phyloP scores from a whole-genome alignment of 2,797 vertebrate genomes.

The Cyprinodon diabolis region DNA sequence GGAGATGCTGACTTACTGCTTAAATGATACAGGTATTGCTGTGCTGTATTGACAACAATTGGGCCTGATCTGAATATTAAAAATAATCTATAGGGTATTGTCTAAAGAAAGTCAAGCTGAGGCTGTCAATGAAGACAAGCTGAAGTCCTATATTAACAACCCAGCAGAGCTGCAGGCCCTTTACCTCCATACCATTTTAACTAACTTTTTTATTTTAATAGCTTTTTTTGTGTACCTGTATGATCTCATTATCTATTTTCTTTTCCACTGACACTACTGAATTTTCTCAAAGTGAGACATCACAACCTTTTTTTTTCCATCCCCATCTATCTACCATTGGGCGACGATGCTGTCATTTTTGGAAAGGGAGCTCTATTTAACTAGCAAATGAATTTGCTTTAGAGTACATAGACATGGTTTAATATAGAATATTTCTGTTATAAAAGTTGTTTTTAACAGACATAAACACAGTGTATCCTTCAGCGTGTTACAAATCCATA shows the following conservation, averaged over 20 bases:
- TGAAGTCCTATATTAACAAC: not conserved
- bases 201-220: no score
- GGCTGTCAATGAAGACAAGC: not conserved
- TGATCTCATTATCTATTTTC: no score
- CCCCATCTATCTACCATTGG: no score
- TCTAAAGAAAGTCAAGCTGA: not conserved
- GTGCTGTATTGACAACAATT: not conserved
- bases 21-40: not conserved
- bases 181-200: not conserved
- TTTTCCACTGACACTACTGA: no score
- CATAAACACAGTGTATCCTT: not conserved
- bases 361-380: not conserved
- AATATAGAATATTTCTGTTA: no score
- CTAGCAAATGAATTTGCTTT: no score
- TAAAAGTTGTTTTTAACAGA: not conserved
- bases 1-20: not conserved
- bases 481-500: no score
- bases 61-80: not conserved
- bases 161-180: not conserved
- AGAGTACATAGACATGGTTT: no score
- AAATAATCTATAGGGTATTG: not conserved
- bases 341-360: not conserved
- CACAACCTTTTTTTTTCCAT: no score
- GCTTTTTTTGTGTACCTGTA: no score
- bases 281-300: no score